A percentile compares a stretch with the other conserved stretches of the same genome.
Evolutionary conservation across 2,113 vertebrate genomes (phyloP).

Genomic region (Mus musculus): GRCm39 chr1:177601501-177602000

Average conservation of each 20-base stretch:
- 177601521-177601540: background rate
- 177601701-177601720: constrained; percentile 39
- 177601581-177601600: constrained; percentile 1
- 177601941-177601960: background rate
- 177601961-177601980: background rate
- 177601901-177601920: background rate
- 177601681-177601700: background rate
- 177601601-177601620: constrained; percentile 4
- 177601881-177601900: background rate
- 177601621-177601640: background rate
- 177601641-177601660: constrained; percentile 15
- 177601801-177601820: background rate
- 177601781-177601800: background rate
- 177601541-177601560: constrained; percentile 12
- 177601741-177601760: background rate
- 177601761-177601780: background rate
- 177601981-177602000: background rate
- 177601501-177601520: background rate
- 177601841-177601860: background rate
- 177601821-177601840: background rate
- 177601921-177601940: background rate
- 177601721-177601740: background rate
- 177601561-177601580: background rate
- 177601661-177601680: background rate
- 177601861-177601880: background rate